Percentiles rank a stretch among this genome's conserved stretches.
Conservation (phyloP, 2,797 vertebrate genomes). For the Adelosebastes latens region DNA sequence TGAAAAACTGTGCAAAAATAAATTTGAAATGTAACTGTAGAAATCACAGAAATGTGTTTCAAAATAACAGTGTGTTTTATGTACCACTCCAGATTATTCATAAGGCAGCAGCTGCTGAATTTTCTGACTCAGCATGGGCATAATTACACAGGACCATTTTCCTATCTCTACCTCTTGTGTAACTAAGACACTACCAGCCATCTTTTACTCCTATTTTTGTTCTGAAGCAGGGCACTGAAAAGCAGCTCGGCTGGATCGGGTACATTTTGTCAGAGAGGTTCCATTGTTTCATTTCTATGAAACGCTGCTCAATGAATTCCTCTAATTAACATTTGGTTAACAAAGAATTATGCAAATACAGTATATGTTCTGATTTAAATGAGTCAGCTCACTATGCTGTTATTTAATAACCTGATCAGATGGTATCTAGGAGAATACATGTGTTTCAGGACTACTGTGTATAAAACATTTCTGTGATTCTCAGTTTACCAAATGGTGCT, state of each 20-base stretch:
- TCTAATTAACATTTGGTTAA: constrained; percentile 27
- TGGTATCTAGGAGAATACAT: neutral
- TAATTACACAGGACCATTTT: constrained; percentile 69
- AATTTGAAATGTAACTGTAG: neutral
- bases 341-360: constrained; percentile 21
- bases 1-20: neutral
- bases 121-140: constrained; percentile 62
- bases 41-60: neutral
- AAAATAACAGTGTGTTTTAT: constrained; percentile 19
- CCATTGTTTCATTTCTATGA: constrained; percentile 58
- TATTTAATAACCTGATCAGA: neutral
- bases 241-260: constrained; percentile 45
- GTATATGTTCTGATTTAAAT: neutral
- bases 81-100: constrained; percentile 44
- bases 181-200: constrained; percentile 62
- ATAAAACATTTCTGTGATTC: constrained; percentile 3
- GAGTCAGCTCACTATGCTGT: neutral
- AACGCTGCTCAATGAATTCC: constrained; percentile 38
- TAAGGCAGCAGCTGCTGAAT: constrained; percentile 64
- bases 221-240: constrained; percentile 28
- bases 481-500: constrained; percentile 13
- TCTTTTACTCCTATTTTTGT: constrained; percentile 60
- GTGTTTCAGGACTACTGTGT: neutral
- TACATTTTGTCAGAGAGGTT: constrained; percentile 52
- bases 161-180: constrained; percentile 74